phyloP scores from a whole-genome alignment of 2,888 invertebrate genomes.

The Rhagonycha lutea region DNA sequence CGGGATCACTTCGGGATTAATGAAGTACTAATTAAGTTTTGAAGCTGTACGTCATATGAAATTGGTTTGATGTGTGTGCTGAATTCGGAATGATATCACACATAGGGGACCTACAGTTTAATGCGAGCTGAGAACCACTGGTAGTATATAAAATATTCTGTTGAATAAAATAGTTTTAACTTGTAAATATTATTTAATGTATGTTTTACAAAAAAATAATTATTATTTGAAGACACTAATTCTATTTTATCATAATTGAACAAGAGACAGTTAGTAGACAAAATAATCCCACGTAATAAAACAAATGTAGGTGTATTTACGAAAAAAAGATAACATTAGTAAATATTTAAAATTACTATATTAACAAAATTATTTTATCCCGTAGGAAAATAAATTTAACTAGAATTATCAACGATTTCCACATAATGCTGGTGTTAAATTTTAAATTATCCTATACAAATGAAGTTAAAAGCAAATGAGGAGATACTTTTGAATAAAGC shows the following conservation, averaged over 20 bases:
- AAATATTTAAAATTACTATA: background rate
- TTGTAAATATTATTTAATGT: too few species aligned
- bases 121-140: too few species aligned
- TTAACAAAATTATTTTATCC: background rate
- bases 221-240: too few species aligned
- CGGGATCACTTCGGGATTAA: too few species aligned
- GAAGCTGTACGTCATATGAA: too few species aligned
- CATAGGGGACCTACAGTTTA: too few species aligned
- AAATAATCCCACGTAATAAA: background rate
- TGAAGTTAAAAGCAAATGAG: background rate
- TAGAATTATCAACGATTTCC: background rate
- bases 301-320: background rate
- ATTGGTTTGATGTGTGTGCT: too few species aligned
- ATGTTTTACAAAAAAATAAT: too few species aligned
- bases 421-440: background rate
- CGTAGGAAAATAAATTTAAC: background rate
- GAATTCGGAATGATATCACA: too few species aligned
- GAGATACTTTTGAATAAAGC: background rate
- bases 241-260: background rate
- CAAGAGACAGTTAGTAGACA: background rate
- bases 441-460: background rate
- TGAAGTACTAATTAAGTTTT: too few species aligned
- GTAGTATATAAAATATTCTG: too few species aligned
- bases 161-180: too few species aligned
- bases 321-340: background rate